Evolutionary conservation across 2,113 vertebrate species (phyloP), one percentile per base, ranked within the genome.

Genomic region (Corvus moneduloides): DNA sequence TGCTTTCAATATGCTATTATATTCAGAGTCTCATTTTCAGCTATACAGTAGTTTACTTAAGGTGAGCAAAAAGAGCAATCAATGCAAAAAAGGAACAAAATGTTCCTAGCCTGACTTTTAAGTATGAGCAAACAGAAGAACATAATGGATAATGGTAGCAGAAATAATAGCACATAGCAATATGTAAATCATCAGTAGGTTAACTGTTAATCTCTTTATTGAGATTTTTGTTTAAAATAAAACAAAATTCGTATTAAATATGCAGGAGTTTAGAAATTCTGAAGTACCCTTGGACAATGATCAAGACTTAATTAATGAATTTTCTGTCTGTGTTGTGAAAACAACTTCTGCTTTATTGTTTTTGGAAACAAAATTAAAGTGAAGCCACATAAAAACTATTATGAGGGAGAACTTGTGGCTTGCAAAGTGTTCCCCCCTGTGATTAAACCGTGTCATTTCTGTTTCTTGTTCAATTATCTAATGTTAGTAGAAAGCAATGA

Each of bases 301-400:
- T 92, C 91, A 97, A 52, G 67, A 71, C 69, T 73, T 68, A 96
- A 67, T 74, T 80, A 97, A 97, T 97, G 94, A 96, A 91, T 98
- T 98, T 97, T 95, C 82, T 97, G 58, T 94, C 78, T 88, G 63
- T 59, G 46, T 95, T 96, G 39, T 96, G 92, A 96, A 97, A 97
- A 97, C 92, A 97, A 93, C 66, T 93, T 97, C 86, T 97, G 84
- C 49, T 96, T 97, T 97, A 97, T 96, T 97, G 84, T 91, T 95
- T 97, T 96, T 95, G 94, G 93, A 97, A 96, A 80, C 44, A 75
- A 96, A 37, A 37, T 37, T 37, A 37, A 37, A 96, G 59, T 46
- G 93, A 96, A 94, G 56, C 73, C 43, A 59, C 84, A 92, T 56
- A 95, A 96, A 97, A 96, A 19, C 77, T 74, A 89, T 95, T 97